Percentiles rank a stretch among this genome's conserved stretches.
Evolutionary conservation across 2,113 vertebrate genomes (phyloP).

Genomic region (Hippotragus niger): DNA sequence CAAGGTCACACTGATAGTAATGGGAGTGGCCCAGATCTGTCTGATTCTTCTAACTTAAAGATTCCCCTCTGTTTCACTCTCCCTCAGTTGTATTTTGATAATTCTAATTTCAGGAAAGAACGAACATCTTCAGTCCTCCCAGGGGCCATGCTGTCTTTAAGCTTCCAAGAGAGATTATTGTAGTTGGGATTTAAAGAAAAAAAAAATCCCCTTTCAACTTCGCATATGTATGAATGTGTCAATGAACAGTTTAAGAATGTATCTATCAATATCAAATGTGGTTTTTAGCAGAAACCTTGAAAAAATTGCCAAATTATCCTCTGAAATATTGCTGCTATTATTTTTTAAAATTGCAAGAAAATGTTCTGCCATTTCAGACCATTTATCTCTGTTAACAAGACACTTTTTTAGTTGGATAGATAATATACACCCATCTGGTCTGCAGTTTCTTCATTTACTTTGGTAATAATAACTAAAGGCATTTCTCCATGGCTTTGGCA

Average conservation of each 20-base stretch:
- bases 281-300: conserved; percentile 59
- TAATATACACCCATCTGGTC: conserved; percentile 79
- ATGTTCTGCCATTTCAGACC: conserved; percentile 69
- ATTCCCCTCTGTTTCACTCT: background rate
- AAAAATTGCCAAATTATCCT: conserved; percentile 70
- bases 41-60: background rate
- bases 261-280: conserved; percentile 71
- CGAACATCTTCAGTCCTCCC: background rate
- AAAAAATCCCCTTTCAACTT: background rate
- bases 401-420: conserved; percentile 79
- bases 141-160: background rate
- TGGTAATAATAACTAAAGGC: conserved; percentile 70
- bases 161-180: conserved; percentile 51
- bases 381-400: conserved; percentile 72
- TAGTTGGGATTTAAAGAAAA: background rate
- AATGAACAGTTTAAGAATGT: conserved; percentile 55
- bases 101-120: background rate
- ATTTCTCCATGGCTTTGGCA: conserved; percentile 49
- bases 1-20: background rate
- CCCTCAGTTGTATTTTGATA: background rate
- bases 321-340: conserved; percentile 71
- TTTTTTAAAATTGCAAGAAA: conserved; percentile 75
- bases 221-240: conserved; percentile 66
- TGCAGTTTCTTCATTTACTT: conserved; percentile 73
- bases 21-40: background rate